Conservation (phyloP, 64 coral and sea anemone species). For the Montipora cactus region DNA sequence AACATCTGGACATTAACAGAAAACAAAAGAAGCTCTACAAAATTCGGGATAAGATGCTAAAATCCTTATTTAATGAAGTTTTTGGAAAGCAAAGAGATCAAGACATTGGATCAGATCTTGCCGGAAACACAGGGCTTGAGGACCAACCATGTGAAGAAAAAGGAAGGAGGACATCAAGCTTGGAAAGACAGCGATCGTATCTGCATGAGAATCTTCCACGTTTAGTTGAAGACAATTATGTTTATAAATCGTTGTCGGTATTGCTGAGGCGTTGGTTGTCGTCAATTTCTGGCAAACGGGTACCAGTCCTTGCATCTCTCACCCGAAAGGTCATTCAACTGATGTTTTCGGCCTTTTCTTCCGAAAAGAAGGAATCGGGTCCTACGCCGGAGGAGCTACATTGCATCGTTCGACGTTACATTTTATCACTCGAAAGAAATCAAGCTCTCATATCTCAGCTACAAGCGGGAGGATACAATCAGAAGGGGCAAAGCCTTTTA, state of each 20-base stretch:
- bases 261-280: constrained; percentile 2
- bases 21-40: constrained; percentile 15
- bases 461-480: constrained; percentile 64
- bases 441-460: constrained; percentile 47
- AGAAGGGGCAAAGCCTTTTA: background rate
- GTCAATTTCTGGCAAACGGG: background rate
- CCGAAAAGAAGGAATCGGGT: background rate
- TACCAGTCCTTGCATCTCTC: background rate
- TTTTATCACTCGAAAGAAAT: constrained; percentile 37
- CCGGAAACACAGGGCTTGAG: background rate
- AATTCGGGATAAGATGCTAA: background rate
- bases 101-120: background rate
- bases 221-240: background rate
- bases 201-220: constrained; percentile 22
- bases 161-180: background rate
- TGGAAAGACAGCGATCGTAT: background rate
- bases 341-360: background rate
- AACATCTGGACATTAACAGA: background rate
- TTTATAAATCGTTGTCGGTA: background rate
- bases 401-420: background rate
- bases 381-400: background rate
- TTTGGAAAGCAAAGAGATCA: background rate
- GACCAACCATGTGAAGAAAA: background rate
- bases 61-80: constrained; percentile 24
- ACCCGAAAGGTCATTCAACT: background rate